These are phyloP conservation scores for Eristalis pertinax DNA, from an alignment of 2,888 invertebrate species.

Conservation along the genomic window DNA sequence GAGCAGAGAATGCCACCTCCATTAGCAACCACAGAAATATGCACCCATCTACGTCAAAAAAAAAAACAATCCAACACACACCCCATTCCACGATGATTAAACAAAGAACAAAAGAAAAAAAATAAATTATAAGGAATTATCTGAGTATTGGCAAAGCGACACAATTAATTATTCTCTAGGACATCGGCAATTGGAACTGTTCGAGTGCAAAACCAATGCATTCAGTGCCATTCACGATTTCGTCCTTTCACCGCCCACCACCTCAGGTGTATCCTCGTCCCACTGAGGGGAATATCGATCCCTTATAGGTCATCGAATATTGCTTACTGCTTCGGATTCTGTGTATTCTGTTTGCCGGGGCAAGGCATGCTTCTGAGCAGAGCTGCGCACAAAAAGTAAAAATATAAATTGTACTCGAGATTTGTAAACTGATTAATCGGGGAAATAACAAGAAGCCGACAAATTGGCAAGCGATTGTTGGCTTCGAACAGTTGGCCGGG, in stretches of 20 bases:
- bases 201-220: slow-evolving; percentile 33
- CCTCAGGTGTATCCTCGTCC: slow-evolving; percentile 14
- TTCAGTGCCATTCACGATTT: slow-evolving; percentile 32
- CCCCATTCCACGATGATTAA: background rate
- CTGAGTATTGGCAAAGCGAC: background rate
- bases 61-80: background rate
- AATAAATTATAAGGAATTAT: background rate
- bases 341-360: background rate
- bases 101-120: background rate
- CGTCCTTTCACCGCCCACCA: slow-evolving; percentile 16
- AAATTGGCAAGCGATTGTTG: background rate
- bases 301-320: slow-evolving; percentile 59
- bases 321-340: background rate
- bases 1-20: no score
- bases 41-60: no score
- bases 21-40: no score
- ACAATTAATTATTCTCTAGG: slow-evolving; percentile 47
- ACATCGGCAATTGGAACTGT: slow-evolving; percentile 31
- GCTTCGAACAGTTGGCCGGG: background rate
- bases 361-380: background rate
- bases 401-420: slow-evolving; percentile 27
- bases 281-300: slow-evolving; percentile 35
- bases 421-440: slow-evolving; percentile 51
- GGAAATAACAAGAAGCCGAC: background rate
- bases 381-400: background rate